These are phyloP conservation scores for Urocynchramus pylzowi DNA, from an alignment of 2,113 vertebrate species.

Conservation along the genomic window DNA sequence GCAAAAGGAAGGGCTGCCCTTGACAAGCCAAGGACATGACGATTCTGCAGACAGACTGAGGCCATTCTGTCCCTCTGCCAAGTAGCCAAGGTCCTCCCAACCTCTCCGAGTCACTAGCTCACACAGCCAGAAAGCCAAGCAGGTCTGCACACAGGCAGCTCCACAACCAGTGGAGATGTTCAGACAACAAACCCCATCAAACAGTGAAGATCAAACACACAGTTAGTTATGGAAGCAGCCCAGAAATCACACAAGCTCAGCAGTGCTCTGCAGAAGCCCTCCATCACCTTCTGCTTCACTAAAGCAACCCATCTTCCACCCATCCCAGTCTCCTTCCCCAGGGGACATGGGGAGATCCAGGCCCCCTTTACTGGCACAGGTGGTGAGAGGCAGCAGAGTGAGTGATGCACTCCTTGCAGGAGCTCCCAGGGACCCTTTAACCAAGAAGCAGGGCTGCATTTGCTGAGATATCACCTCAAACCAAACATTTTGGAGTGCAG, in stretches of 20 bases:
- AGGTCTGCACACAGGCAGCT: background rate
- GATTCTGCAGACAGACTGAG: background rate
- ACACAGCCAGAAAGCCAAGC: background rate
- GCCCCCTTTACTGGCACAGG: background rate
- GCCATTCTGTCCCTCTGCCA: slow-evolving; percentile 55
- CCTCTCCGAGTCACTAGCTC: background rate
- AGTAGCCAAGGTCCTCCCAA: slow-evolving; percentile 46
- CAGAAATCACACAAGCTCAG: background rate
- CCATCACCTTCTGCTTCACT: background rate
- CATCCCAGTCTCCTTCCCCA: background rate
- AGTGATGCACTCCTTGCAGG: background rate
- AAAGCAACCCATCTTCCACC: background rate
- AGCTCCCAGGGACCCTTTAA: background rate
- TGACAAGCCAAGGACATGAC: slow-evolving; percentile 46
- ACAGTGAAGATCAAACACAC: background rate
- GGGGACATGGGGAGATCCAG: background rate
- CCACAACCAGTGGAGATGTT: rapidly evolving
- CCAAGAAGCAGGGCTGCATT: background rate
- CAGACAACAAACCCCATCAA: background rate
- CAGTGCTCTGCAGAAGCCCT: background rate
- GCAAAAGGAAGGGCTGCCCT: slow-evolving; percentile 48
- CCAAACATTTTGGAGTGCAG: background rate
- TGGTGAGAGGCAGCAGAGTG: rapidly evolving
- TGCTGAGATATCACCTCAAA: background rate
- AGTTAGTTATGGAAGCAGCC: background rate